Evolutionary conservation across 2,113 vertebrate genomes (phyloP).

Genomic region (Patagioenas fasciata): DNA sequence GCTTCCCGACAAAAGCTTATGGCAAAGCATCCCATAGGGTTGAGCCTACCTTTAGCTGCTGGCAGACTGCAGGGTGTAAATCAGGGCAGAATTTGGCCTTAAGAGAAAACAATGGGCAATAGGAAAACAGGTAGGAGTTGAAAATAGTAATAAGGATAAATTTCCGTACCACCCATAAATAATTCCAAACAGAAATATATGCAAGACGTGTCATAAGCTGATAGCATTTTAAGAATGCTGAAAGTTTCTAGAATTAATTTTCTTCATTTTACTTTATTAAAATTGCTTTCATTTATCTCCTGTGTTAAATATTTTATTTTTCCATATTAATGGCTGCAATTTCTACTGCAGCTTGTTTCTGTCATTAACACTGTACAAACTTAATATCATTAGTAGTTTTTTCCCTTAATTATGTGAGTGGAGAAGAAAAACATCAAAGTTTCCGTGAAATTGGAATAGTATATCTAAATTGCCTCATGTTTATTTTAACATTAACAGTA

Average conservation of each 20-base stretch:
- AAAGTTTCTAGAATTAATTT: conserved; percentile 82
- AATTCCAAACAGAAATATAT: conserved; percentile 54
- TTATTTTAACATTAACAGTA: conserved; percentile 91
- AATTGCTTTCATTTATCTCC: conserved; percentile 85
- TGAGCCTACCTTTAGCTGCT: not conserved
- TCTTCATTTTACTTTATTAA: conserved; percentile 86
- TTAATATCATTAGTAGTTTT: conserved; percentile 88
- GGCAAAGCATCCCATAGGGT: not conserved
- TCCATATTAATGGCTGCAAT: conserved; percentile 86
- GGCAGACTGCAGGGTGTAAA: not conserved
- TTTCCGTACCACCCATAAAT: conserved; percentile 47
- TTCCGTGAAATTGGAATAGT: conserved; percentile 88
- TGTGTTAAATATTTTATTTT: conserved; percentile 86
- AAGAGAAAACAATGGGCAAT: not conserved
- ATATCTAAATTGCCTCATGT: conserved; percentile 88
- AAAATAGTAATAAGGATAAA: conserved; percentile 3
- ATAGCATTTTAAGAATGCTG: conserved; percentile 54
- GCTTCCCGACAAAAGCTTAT: not conserved
- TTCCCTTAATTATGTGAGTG: conserved; percentile 89
- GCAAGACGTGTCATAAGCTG: conserved; percentile 35
- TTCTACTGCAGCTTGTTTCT: conserved; percentile 81
- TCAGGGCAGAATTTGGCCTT: not conserved
- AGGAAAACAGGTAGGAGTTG: conserved; percentile 7
- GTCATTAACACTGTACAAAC: conserved; percentile 88
- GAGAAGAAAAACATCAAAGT: conserved; percentile 88